Percentiles rank a stretch among this genome's conserved stretches.
These are phyloP conservation scores for Cephus runcator DNA, from an alignment of 2,888 invertebrate species.

Conservation along the genomic window DNA sequence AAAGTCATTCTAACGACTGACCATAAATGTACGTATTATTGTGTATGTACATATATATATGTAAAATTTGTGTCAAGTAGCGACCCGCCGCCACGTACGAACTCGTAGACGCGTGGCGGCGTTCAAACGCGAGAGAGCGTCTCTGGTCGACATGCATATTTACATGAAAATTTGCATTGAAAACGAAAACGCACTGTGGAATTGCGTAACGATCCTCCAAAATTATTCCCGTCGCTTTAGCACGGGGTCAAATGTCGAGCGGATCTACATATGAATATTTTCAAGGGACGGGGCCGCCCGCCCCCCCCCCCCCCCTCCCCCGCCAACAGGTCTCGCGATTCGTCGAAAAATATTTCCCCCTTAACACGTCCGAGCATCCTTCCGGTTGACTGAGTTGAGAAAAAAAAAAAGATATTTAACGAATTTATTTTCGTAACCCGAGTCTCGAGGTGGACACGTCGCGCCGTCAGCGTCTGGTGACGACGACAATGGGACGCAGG, in stretches of 20 bases:
- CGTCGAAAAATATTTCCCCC: too few relatives aligned
- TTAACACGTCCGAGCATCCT: background rate
- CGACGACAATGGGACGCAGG: constrained; percentile 33
- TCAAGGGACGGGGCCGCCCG: background rate
- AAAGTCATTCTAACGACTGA: background rate
- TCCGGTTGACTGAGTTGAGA: background rate
- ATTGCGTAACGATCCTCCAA: background rate
- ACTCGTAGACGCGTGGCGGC: background rate
- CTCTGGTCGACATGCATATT: background rate
- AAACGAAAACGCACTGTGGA: background rate
- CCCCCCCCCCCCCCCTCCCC: too few relatives aligned
- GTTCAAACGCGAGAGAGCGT: background rate
- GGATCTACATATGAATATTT: background rate
- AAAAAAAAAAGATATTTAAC: too few relatives aligned
- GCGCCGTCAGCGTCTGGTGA: background rate
- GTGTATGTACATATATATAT: background rate
- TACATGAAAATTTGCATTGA: background rate
- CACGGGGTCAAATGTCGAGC: background rate
- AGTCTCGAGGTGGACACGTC: background rate
- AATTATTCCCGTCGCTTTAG: background rate
- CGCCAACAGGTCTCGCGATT: too few relatives aligned
- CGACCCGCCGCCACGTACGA: background rate
- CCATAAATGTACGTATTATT: background rate
- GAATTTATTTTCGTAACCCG: background rate
- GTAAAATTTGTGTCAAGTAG: background rate